Evolutionary conservation across 2,888 invertebrate species (phyloP).

Genomic region (Microchrysa polita): DNA sequence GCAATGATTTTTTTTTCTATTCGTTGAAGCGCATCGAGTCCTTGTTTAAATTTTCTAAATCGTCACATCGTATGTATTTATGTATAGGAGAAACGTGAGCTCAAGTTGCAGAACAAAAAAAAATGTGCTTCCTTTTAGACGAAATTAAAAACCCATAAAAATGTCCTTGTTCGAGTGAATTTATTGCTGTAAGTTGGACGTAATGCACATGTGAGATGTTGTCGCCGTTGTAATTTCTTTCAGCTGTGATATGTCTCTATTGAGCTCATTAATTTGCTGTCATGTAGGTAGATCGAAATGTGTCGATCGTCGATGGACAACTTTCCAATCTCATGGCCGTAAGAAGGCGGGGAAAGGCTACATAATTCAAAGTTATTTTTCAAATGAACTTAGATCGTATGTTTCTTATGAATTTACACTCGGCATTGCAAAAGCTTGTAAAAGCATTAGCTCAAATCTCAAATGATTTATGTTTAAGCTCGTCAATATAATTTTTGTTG

Average conservation of each 20-base stretch:
- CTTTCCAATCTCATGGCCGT: too few species aligned
- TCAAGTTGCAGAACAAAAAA: constrained; percentile 3
- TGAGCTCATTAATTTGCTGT: constrained; percentile 1
- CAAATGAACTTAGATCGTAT: too few species aligned
- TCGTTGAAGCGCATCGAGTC: background rate
- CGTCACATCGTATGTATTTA: background rate
- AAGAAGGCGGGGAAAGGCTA: too few species aligned
- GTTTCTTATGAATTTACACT: too few species aligned
- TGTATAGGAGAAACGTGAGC: background rate
- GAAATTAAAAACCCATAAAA: constrained; percentile 51
- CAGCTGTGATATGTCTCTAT: constrained; percentile 39
- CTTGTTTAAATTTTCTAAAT: constrained; percentile 32
- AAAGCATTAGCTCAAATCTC: too few species aligned
- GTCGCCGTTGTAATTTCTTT: constrained; percentile 46
- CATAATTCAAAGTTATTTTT: too few species aligned
- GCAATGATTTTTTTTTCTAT: background rate
- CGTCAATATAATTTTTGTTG: too few species aligned
- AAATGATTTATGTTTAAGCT: too few species aligned
- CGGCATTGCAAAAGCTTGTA: too few species aligned
- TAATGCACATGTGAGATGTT: constrained; percentile 24
- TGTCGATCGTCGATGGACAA: too few species aligned
- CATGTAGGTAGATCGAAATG: too few species aligned
- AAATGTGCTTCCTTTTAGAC: constrained; percentile 48
- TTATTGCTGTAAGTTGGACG: constrained; percentile 41
- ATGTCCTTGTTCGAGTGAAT: constrained; percentile 47